These are phyloP conservation scores for Apostichopus japonicus DNA, from an alignment of 35 echinoderm and acorn worm species.

Conservation along the genomic window DNA sequence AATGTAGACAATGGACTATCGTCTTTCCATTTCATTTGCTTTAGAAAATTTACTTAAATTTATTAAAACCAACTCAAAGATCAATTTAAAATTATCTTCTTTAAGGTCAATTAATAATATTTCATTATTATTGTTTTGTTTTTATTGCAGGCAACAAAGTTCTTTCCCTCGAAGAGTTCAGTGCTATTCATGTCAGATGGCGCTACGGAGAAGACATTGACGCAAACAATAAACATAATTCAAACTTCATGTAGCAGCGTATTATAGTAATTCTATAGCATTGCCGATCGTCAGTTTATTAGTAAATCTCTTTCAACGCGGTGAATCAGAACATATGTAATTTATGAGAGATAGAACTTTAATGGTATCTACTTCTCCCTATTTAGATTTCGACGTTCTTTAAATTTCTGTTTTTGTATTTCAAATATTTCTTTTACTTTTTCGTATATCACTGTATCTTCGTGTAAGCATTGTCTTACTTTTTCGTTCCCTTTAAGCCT, in stretches of 20 bases:
- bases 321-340: too few relatives aligned
- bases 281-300: too few relatives aligned
- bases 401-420: neutral
- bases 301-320: too few relatives aligned
- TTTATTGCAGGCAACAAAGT: neutral
- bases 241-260: too few relatives aligned
- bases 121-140: neutral
- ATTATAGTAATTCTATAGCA: too few relatives aligned
- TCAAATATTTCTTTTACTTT: constrained; percentile 1
- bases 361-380: too few relatives aligned
- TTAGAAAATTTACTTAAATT: neutral
- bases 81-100: too few relatives aligned
- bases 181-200: neutral
- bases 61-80: neutral
- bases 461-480: neutral
- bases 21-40: neutral
- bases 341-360: too few relatives aligned
- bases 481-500: neutral
- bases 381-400: too few relatives aligned
- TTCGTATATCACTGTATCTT: neutral
- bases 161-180: neutral
- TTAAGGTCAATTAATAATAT: too few relatives aligned
- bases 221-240: neutral
- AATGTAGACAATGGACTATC: too few relatives aligned
- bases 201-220: neutral